Percentiles rank a stretch among this genome's conserved stretches.
Evolutionary conservation across 2,888 invertebrate genomes (phyloP).

Genomic region (Pocota personata): DNA sequence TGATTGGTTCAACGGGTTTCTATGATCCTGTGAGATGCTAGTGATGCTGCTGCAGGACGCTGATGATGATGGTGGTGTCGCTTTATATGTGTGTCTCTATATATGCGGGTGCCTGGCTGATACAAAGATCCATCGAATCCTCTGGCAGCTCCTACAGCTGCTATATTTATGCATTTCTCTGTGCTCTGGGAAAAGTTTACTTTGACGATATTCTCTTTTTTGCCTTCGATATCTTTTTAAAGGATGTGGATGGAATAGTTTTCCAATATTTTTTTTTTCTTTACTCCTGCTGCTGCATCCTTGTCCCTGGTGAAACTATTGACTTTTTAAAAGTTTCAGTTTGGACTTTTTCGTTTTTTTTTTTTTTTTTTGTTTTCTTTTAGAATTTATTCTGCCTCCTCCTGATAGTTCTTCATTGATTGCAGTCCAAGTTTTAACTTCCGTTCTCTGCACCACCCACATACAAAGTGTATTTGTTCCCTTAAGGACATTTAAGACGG

Average conservation of each 20-base stretch:
- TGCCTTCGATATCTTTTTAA: slow-evolving; percentile 58
- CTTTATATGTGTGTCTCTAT: slow-evolving; percentile 3
- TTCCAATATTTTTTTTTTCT: slow-evolving; percentile 60
- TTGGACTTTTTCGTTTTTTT: slow-evolving; percentile 24
- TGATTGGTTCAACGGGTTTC: slow-evolving; percentile 72
- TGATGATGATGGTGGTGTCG: slow-evolving; percentile 47
- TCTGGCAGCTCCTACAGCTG: slow-evolving; percentile 48
- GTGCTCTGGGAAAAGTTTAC: slow-evolving; percentile 63
- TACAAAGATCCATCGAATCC: slow-evolving; percentile 71
- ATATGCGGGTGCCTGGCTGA: slow-evolving; percentile 49
- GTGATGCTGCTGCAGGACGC: slow-evolving; percentile 42
- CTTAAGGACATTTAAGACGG: slow-evolving; percentile 54
- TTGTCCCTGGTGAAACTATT: slow-evolving; percentile 63
- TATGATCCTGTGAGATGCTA: slow-evolving; percentile 67
- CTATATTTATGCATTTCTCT: slow-evolving; percentile 71
- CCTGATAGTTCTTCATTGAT: slow-evolving; percentile 64
- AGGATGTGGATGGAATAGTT: slow-evolving; percentile 67
- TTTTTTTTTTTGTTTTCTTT: slow-evolving; percentile 6
- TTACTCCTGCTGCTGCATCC: slow-evolving; percentile 12
- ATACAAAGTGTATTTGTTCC: slow-evolving; percentile 33
- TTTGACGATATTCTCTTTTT: slow-evolving; percentile 65
- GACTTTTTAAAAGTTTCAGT: slow-evolving; percentile 70
- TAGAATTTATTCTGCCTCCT: slow-evolving; percentile 37
- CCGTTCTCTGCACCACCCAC: slow-evolving; percentile 10
- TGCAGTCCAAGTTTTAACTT: slow-evolving; percentile 67